A percentile compares a stretch with the other conserved stretches of the same genome.
These are phyloP conservation scores for Mercenaria mercenaria DNA, from an alignment of 1,140 invertebrate genomes.

Conservation along the genomic window DNA sequence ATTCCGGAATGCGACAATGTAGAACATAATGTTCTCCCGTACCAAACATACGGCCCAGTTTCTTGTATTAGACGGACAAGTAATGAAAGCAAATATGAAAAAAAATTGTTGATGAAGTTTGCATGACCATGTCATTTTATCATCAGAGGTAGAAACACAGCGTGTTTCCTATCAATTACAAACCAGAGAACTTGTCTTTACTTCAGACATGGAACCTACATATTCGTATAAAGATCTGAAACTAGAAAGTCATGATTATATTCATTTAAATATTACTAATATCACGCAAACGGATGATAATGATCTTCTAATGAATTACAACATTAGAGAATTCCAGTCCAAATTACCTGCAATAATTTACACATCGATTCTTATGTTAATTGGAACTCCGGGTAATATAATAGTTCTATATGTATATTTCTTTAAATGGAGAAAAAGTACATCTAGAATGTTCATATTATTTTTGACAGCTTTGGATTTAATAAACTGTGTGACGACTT, in stretches of 20 bases:
- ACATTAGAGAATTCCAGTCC: not conserved
- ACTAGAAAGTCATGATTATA: not conserved
- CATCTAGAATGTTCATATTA: constrained; percentile 61
- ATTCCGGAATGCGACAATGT: too few species aligned
- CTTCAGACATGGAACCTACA: not conserved
- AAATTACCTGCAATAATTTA: constrained; percentile 55
- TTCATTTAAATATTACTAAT: not conserved
- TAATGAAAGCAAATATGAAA: too few species aligned
- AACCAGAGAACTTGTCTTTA: too few species aligned
- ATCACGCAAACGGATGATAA: not conserved
- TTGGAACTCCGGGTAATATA: constrained; percentile 63
- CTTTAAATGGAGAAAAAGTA: constrained; percentile 56
- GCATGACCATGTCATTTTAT: too few species aligned
- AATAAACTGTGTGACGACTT: constrained; percentile 40
- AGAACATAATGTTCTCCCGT: too few species aligned
- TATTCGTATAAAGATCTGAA: not conserved
- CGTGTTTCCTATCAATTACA: too few species aligned
- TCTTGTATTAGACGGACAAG: too few species aligned
- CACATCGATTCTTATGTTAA: constrained; percentile 33
- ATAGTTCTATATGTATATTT: constrained; percentile 65
- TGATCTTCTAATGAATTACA: not conserved
- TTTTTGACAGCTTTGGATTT: constrained; percentile 56
- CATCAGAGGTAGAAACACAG: too few species aligned
- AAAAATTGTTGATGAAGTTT: too few species aligned
- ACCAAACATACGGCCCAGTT: too few species aligned